Percentiles rank a stretch among this genome's conserved stretches.
These are phyloP conservation scores for Amphipyra tragopoginis DNA, from an alignment of 2,888 invertebrate genomes.

Conservation along the genomic window DNA sequence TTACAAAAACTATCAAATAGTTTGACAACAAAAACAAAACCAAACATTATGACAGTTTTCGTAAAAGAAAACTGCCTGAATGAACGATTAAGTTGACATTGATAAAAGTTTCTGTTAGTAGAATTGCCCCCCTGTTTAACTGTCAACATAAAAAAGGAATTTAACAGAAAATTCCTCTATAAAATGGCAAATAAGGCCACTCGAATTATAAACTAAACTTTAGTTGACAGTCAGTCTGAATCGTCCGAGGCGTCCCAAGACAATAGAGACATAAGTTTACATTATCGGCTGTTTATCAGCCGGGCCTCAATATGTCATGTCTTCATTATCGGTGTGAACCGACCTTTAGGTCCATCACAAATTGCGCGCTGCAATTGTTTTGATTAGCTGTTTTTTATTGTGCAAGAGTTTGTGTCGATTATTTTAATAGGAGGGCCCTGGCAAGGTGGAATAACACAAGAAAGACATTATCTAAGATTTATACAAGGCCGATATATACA, in stretches of 20 bases:
- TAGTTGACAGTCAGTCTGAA: constrained; percentile 32
- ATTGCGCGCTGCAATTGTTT: constrained; percentile 46
- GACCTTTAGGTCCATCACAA: constrained; percentile 65
- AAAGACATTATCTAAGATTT: neutral
- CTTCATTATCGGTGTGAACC: constrained; percentile 78
- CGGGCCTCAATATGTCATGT: constrained; percentile 84
- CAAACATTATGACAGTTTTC: too few species aligned
- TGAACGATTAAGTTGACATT: too few species aligned
- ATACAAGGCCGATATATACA: too few species aligned
- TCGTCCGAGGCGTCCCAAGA: constrained; percentile 42
- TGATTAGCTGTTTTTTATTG: constrained; percentile 37
- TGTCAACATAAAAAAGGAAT: too few species aligned
- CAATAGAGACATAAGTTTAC: constrained; percentile 78
- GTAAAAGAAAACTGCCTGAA: too few species aligned
- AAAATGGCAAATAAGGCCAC: too few species aligned
- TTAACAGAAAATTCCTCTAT: too few species aligned
- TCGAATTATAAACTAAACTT: constrained; percentile 43
- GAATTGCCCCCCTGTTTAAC: too few species aligned
- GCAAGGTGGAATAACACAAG: neutral
- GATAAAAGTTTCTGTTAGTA: too few species aligned
- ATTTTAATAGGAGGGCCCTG: constrained; percentile 1
- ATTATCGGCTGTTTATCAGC: constrained; percentile 77
- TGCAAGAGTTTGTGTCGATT: constrained; percentile 11
- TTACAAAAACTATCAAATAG: too few species aligned
- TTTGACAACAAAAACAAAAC: too few species aligned